Evolutionary conservation across 2,797 vertebrate genomes (phyloP).

Genomic region (Spondyliosoma cantharus): DNA sequence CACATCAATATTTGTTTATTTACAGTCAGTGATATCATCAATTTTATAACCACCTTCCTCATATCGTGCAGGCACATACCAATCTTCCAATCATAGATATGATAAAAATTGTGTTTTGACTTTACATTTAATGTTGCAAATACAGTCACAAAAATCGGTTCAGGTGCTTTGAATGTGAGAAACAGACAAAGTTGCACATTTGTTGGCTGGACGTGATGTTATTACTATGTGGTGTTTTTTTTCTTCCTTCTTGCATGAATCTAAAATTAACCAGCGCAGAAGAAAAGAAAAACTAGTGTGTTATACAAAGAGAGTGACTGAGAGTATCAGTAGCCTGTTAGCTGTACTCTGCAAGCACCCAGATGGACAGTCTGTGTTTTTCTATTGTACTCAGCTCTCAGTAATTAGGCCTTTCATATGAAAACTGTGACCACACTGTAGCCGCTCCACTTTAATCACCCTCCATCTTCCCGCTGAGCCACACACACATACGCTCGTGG

Average conservation of each 20-base stretch:
- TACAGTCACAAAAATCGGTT: not conserved
- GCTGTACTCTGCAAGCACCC: slow-evolving; percentile 3
- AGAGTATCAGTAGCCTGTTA: not conserved
- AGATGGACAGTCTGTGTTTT: slow-evolving; percentile 43
- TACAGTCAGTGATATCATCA: too few relatives aligned
- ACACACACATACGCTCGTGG: slow-evolving; percentile 37
- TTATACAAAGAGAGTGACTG: not conserved
- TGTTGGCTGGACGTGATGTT: not conserved
- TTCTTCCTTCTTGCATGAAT: not conserved
- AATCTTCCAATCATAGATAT: too few relatives aligned
- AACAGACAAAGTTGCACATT: too few relatives aligned
- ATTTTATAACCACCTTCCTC: too few relatives aligned
- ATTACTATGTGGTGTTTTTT: not conserved
- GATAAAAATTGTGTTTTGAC: not conserved
- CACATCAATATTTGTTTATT: too few relatives aligned
- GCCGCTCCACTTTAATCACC: slow-evolving; percentile 51
- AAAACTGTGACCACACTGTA: slow-evolving; percentile 47
- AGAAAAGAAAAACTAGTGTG: not conserved
- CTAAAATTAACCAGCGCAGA: not conserved
- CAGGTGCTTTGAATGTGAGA: not conserved
- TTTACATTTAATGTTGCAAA: not conserved
- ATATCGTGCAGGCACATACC: too few relatives aligned
- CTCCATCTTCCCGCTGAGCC: slow-evolving; percentile 58
- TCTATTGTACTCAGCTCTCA: slow-evolving; percentile 25
- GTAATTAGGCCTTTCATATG: slow-evolving; percentile 52